phyloP scores from a whole-genome alignment of 1,140 invertebrate species.

The Ectropis grisescens region DNA sequence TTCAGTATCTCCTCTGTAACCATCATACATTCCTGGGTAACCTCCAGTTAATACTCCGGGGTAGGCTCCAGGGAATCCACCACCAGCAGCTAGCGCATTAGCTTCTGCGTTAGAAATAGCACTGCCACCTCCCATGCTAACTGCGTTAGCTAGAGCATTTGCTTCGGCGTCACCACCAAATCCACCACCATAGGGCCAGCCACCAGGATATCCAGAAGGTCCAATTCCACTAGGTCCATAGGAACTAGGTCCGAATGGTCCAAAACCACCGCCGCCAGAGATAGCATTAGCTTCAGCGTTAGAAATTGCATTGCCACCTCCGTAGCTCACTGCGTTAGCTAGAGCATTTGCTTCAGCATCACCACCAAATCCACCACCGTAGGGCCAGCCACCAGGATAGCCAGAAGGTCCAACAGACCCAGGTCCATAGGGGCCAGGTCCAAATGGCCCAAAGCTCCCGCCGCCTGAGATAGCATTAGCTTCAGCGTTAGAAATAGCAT shows the following conservation, averaged over 20 bases:
- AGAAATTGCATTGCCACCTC: conserved; percentile 1
- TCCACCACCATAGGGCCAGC: conserved; percentile 2
- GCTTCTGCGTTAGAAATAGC: neutral
- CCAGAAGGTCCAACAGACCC: too few relatives aligned
- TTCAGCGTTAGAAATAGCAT: conserved; percentile 3
- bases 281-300: conserved; percentile 14
- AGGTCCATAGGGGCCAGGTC: too few relatives aligned
- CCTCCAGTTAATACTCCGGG: neutral
- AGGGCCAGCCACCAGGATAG: too few relatives aligned
- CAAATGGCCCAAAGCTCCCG: too few relatives aligned
- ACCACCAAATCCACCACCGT: neutral
- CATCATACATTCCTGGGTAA: neutral
- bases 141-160: conserved; percentile 2
- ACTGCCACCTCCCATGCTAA: too few relatives aligned
- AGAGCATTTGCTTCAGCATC: conserved; percentile 10
- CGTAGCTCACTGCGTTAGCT: conserved; percentile 9
- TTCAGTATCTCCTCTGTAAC: neutral
- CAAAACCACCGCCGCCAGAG: neutral
- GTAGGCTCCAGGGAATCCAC: neutral
- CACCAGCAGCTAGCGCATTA: neutral
- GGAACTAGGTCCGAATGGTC: too few relatives aligned
- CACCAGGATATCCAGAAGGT: too few relatives aligned
- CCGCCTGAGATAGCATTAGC: conserved; percentile 1
- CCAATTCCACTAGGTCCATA: too few relatives aligned
- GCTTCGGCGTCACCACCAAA: conserved; percentile 2